Percentiles rank a stretch among this genome's conserved stretches.
Evolutionary conservation across 2,113 vertebrate species (phyloP).

Genomic region (Anthoscopus minutus): DNA sequence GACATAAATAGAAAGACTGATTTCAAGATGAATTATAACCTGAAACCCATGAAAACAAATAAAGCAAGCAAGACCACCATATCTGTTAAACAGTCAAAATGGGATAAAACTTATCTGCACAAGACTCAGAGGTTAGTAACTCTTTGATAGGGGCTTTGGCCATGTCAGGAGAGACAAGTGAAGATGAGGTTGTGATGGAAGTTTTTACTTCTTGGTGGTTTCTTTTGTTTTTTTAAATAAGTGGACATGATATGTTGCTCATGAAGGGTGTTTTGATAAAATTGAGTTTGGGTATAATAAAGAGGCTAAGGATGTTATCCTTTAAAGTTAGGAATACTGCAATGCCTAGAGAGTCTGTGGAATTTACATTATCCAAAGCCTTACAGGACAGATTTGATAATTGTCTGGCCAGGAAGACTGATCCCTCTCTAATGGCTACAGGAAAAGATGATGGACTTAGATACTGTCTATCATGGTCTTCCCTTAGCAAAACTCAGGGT

Average conservation of each 20-base stretch:
- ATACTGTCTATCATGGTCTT: background rate
- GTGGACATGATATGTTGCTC: background rate
- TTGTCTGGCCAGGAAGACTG: background rate
- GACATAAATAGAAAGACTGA: background rate
- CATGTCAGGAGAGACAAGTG: background rate
- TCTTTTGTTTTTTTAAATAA: background rate
- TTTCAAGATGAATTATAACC: background rate
- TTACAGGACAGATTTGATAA: background rate
- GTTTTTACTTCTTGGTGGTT: no score
- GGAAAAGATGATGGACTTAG: background rate
- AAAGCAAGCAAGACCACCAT: background rate
- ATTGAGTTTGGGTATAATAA: background rate
- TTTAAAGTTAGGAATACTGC: background rate
- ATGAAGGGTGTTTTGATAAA: background rate
- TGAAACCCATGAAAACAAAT: background rate
- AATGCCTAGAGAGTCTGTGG: accelerated
- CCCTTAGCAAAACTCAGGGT: background rate
- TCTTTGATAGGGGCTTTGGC: background rate
- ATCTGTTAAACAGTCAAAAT: background rate
- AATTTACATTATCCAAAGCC: background rate
- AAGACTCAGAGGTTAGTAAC: background rate
- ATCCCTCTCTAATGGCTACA: background rate
- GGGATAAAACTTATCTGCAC: background rate
- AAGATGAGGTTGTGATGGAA: background rate
- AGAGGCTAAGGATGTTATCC: background rate